These are phyloP conservation scores for Fragum sueziense DNA, from an alignment of 2,888 invertebrate species.

Conservation along the genomic window DNA sequence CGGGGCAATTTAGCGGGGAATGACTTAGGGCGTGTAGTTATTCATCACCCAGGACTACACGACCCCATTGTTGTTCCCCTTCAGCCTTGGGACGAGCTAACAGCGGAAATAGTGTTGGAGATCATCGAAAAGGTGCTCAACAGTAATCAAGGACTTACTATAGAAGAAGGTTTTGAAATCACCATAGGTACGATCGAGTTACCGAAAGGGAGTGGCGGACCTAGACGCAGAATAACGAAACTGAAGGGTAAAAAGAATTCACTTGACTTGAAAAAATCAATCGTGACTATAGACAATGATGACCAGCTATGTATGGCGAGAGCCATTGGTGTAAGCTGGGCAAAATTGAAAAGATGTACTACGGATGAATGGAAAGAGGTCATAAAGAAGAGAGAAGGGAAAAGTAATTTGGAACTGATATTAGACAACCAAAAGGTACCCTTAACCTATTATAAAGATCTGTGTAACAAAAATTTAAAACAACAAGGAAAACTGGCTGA, in stretches of 20 bases:
- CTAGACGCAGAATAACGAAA: constrained; percentile 34
- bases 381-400: constrained; percentile 18
- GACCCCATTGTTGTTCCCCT: constrained; percentile 56
- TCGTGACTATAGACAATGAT: constrained; percentile 46
- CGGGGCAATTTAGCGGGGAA: constrained; percentile 31
- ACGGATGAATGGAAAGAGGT: constrained; percentile 41
- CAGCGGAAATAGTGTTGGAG: constrained; percentile 20
- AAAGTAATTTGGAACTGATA: constrained; percentile 40
- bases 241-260: constrained; percentile 38
- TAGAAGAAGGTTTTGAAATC: constrained; percentile 43
- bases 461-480: background rate
- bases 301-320: constrained; percentile 45
- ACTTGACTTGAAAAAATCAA: constrained; percentile 29
- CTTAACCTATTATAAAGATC: constrained; percentile 30
- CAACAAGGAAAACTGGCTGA: constrained; percentile 37
- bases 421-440: constrained; percentile 39
- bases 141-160: constrained; percentile 45
- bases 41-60: constrained; percentile 51
- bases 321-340: constrained; percentile 40
- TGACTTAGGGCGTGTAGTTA: constrained; percentile 37
- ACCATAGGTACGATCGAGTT: constrained; percentile 42
- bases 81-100: constrained; percentile 46
- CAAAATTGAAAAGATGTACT: constrained; percentile 38
- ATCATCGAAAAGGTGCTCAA: constrained; percentile 51
- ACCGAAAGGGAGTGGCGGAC: constrained; percentile 51